A percentile compares a stretch with the other conserved stretches of the same genome.
Conservation (phyloP, 2,113 vertebrate genomes). For the Ginglymostoma cirratum region DNA sequence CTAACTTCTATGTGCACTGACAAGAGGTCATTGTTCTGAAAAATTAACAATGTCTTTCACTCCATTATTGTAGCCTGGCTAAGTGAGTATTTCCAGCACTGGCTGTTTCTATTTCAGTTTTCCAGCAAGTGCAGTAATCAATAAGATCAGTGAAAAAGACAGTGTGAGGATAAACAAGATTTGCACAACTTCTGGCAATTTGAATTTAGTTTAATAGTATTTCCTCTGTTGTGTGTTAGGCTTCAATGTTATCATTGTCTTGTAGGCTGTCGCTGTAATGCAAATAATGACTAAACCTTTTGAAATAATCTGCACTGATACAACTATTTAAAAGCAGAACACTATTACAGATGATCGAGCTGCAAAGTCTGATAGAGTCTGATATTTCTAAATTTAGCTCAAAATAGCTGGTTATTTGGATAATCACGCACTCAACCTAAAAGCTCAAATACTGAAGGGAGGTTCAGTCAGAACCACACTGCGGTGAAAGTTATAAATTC, state of each 20-base stretch:
- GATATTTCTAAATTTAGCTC: neutral
- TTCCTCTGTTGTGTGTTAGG: too few relatives aligned
- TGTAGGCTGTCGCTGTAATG: neutral
- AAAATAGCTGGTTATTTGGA: neutral
- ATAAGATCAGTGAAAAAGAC: neutral
- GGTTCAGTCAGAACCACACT: neutral
- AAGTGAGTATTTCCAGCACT: neutral
- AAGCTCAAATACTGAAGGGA: neutral
- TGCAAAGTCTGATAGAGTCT: neutral
- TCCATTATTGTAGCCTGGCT: neutral
- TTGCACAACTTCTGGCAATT: neutral
- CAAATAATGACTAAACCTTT: neutral
- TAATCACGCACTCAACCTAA: neutral
- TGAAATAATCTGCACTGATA: neutral
- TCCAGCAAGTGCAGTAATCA: neutral
- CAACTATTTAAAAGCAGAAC: neutral
- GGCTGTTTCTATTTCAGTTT: neutral
- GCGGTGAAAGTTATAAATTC: neutral
- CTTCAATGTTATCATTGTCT: neutral
- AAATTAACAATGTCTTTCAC: too few relatives aligned
- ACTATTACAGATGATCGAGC: neutral
- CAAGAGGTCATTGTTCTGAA: too few relatives aligned
- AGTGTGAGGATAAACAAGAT: neutral
- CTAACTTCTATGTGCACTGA: too few relatives aligned
- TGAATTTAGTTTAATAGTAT: neutral